Conservation (phyloP, 2,888 invertebrate genomes). For the Trissoscelio sp. region DNA sequence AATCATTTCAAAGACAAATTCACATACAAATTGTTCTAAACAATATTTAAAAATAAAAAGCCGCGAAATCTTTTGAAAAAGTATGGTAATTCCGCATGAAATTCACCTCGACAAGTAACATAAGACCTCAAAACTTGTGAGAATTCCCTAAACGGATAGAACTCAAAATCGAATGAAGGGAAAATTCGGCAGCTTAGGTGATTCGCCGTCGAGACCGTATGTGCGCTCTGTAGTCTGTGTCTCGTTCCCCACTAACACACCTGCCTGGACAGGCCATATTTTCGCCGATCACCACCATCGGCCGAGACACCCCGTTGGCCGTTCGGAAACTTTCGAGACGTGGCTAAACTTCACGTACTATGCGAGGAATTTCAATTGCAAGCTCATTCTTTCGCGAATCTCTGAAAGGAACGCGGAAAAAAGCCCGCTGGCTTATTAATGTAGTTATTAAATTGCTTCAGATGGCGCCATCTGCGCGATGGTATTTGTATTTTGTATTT, state of each 20-base stretch:
- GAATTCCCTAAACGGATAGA: slow-evolving; percentile 36
- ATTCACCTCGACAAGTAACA: slow-evolving; percentile 5
- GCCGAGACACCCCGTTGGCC: slow-evolving; percentile 66
- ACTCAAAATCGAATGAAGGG: slow-evolving; percentile 26
- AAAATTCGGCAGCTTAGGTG: slow-evolving; percentile 35
- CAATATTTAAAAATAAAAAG: no score
- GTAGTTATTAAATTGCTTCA: no score
- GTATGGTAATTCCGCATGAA: slow-evolving; percentile 15
- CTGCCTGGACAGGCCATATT: slow-evolving; percentile 63
- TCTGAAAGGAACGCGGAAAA: slow-evolving; percentile 28
- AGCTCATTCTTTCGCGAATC: slow-evolving; percentile 62
- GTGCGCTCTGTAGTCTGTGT: slow-evolving; percentile 26
- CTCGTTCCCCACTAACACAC: no score
- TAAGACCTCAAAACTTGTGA: slow-evolving; percentile 19
- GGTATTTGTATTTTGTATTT: no score
- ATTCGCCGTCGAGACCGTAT: slow-evolving; percentile 7
- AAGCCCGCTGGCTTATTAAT: not conserved
- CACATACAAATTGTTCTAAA: no score
- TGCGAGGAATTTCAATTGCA: slow-evolving; percentile 71
- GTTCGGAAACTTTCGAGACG: slow-evolving; percentile 72
- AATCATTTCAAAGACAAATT: no score
- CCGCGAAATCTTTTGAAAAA: slow-evolving; percentile 5
- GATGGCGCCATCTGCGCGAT: no score
- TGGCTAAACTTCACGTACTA: slow-evolving; percentile 63
- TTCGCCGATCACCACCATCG: slow-evolving; percentile 74